A percentile compares a stretch with the other conserved stretches of the same genome.
Evolutionary conservation across 64 coral and sea anemone genomes (phyloP).

Genomic region (Astreopora myriophthalma): DNA sequence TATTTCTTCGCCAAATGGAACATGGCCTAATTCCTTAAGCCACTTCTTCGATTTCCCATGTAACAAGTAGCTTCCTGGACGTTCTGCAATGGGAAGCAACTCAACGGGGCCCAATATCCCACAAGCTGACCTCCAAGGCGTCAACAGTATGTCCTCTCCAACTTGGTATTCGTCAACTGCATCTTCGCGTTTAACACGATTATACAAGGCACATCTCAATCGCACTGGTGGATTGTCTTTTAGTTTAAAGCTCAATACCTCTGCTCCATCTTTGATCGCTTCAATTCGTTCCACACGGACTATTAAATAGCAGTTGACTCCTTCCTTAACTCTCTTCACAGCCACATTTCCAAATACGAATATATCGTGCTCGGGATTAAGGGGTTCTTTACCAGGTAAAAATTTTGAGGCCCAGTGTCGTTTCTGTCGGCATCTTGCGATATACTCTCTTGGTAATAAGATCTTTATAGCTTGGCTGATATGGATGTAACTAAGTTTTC

Average conservation of each 20-base stretch:
- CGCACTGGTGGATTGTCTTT: not conserved
- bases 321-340: not conserved
- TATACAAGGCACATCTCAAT: not conserved
- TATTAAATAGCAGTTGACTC: not conserved
- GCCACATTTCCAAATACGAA: conserved; percentile 31
- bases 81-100: not conserved
- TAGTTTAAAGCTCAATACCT: not conserved
- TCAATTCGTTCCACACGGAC: not conserved
- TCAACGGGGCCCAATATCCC: not conserved
- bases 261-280: not conserved
- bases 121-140: not conserved
- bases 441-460: conserved; percentile 3
- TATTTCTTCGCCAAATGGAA: not conserved
- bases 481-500: conserved; percentile 1
- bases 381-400: conserved; percentile 30
- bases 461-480: conserved; percentile 45
- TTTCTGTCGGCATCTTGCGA: conserved; percentile 54
- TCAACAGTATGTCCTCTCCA: not conserved
- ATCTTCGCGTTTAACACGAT: not conserved
- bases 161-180: not conserved
- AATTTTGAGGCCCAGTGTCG: conserved; percentile 37
- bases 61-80: not conserved
- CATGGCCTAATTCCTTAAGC: not conserved
- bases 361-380: conserved; percentile 39
- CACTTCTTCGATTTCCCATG: not conserved